Evolutionary conservation across 1,140 invertebrate species (phyloP), one percentile per base, ranked within the genome.

Genomic region (Lysiphlebus fabarum): DNA sequence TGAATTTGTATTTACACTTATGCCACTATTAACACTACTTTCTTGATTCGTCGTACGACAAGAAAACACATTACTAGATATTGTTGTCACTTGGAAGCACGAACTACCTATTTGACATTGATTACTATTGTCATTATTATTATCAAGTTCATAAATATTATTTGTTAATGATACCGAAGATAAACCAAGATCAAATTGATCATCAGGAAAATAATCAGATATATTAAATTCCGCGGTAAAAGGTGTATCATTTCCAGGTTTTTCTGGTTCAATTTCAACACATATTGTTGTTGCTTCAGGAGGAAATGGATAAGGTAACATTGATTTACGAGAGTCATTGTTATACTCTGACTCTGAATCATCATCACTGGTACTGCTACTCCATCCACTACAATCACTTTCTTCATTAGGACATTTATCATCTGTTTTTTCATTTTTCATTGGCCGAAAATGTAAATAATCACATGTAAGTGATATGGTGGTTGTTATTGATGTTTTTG

Each of bases 371-470:
- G 68, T 75, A 43, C 70, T 65, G 14, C 44, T 56, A 41, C 51
- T 53, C 51, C 51, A 53, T 8, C 51, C n/a, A 42, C 51, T 41
- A 12, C 8, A 33, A 14, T 82, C 71, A 26, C 4, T 26, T 1
- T 26, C 17, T 26, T 26, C 2, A 2, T 26, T 4, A 1, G 4
- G 17, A 26, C 17, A 38, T 10, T 51, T 36, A 12, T 7, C 9
- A n/a, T 51, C 49, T 0, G 49, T 38, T 12, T 51, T 36, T 37
- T 51, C 49, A n/a, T 36, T 38, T 37, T 26, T 88, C 79, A 89
- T 89, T 59, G 88, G 88, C 67, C 86, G 84, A 75, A 90, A 90
- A 72, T 90, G 89, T 74, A 89, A 81, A 86, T 87, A 87, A 76
- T 59, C 58, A 76, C 48, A 72, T 61, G 70, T 69, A 56, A 70